These are phyloP conservation scores for Saimiri boliviensis DNA, from an alignment of 2,113 vertebrate species.

Conservation along the genomic window DNA sequence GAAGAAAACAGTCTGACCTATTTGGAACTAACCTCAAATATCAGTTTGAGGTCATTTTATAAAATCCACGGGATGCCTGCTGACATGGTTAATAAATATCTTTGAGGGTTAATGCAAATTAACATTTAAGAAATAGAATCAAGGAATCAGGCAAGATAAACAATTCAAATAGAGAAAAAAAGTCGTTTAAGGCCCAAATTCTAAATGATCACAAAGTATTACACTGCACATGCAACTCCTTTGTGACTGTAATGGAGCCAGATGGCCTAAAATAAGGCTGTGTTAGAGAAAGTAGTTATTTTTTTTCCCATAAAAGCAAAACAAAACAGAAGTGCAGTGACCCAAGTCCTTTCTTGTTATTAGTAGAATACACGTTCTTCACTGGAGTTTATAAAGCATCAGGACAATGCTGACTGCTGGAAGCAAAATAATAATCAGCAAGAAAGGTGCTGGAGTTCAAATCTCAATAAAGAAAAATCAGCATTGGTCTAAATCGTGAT, in stretches of 20 bases:
- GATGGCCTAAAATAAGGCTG: background rate
- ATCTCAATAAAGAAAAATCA: background rate
- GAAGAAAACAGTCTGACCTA: background rate
- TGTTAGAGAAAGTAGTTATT: background rate
- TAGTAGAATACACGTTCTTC: background rate
- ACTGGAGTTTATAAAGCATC: background rate
- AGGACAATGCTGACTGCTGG: rapidly evolving
- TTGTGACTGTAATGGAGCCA: background rate
- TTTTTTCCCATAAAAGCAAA: background rate
- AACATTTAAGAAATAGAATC: background rate
- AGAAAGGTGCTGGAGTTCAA: background rate
- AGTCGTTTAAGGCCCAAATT: background rate
- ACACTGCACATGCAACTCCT: rapidly evolving
- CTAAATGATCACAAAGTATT: too few species aligned
- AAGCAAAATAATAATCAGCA: background rate
- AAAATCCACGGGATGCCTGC: background rate
- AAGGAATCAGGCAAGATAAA: background rate
- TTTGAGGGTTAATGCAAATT: background rate
- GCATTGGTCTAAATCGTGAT: background rate
- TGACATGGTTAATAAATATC: background rate
- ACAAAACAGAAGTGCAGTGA: background rate
- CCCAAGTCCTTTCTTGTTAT: background rate
- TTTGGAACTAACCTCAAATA: background rate
- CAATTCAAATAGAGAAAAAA: background rate
- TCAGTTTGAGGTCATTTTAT: background rate